Percentiles rank a stretch among this genome's conserved stretches.
These are phyloP conservation scores for Etheostoma nigrum DNA, from an alignment of 2,797 vertebrate species.

Conservation along the genomic window DNA sequence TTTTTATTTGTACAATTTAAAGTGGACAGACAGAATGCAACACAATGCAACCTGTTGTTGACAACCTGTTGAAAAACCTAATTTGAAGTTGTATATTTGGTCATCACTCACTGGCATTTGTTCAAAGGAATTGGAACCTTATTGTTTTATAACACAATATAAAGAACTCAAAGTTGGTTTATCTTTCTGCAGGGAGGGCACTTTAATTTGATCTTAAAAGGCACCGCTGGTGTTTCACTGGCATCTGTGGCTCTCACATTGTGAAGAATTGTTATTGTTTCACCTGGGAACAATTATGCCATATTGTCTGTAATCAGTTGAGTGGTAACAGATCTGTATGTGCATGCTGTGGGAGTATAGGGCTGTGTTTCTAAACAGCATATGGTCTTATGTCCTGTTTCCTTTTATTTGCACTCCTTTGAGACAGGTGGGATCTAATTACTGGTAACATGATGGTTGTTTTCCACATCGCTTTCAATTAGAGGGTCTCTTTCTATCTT, in stretches of 20 bases:
- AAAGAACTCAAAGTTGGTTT: constrained; percentile 60
- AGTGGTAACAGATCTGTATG: constrained; percentile 51
- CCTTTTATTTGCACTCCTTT: constrained; percentile 30
- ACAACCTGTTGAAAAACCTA: neutral
- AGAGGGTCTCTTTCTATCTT: constrained; percentile 45
- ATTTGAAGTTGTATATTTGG: constrained; percentile 23
- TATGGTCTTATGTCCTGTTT: constrained; percentile 23
- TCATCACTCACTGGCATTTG: constrained; percentile 25
- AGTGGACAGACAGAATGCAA: neutral
- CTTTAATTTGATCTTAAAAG: constrained; percentile 73
- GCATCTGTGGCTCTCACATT: constrained; percentile 30
- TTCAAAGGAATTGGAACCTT: constrained; percentile 18
- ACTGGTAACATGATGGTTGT: constrained; percentile 53
- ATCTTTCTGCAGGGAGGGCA: constrained; percentile 52
- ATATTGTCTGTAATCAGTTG: constrained; percentile 63
- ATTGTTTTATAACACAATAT: constrained; percentile 61
- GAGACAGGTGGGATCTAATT: constrained; percentile 64
- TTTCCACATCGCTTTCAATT: constrained; percentile 57
- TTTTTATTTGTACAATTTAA: neutral
- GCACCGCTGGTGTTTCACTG: constrained; percentile 51
- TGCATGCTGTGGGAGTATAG: constrained; percentile 38
- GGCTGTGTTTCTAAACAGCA: constrained; percentile 27
- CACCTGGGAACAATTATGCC: constrained; percentile 68
- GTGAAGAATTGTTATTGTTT: constrained; percentile 52
- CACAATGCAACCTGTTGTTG: constrained; percentile 10